Evolutionary conservation across 2,888 invertebrate genomes (phyloP).

Genomic region (Deroplatys truncata): DNA sequence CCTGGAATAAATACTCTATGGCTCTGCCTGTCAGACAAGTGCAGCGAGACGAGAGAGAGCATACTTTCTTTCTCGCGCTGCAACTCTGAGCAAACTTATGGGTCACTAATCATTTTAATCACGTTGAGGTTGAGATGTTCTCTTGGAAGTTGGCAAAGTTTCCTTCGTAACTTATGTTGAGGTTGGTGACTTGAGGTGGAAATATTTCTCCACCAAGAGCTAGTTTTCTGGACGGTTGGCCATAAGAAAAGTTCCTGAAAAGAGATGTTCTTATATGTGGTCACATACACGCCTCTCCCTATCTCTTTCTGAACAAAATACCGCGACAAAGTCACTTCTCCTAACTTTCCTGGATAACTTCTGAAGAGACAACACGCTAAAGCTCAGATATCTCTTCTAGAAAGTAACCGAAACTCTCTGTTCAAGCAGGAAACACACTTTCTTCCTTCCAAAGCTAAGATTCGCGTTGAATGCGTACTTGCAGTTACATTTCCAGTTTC

Average conservation of each 20-base stretch:
- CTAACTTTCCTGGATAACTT: background rate
- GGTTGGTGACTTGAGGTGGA: background rate
- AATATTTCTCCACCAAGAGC: background rate
- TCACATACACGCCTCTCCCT: background rate
- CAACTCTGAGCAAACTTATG: background rate
- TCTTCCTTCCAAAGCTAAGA: too few relatives aligned
- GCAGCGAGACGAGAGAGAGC: too few relatives aligned
- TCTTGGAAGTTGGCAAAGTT: background rate
- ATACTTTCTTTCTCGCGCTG: too few relatives aligned
- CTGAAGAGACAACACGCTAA: background rate
- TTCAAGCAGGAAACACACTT: too few relatives aligned
- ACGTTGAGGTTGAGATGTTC: background rate
- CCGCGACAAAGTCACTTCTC: background rate
- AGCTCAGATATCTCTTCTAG: background rate
- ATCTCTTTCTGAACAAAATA: background rate
- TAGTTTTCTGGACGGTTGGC: background rate
- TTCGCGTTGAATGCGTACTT: too few relatives aligned
- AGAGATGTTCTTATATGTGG: background rate
- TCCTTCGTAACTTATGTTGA: background rate
- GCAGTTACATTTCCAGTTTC: too few relatives aligned
- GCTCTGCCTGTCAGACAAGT: too few relatives aligned
- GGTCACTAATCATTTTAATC: background rate
- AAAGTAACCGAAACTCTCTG: background rate
- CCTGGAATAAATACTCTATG: too few relatives aligned
- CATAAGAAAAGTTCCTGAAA: background rate